phyloP scores from a whole-genome alignment of 2,888 invertebrate genomes.

The Ennomos erosarius region DNA sequence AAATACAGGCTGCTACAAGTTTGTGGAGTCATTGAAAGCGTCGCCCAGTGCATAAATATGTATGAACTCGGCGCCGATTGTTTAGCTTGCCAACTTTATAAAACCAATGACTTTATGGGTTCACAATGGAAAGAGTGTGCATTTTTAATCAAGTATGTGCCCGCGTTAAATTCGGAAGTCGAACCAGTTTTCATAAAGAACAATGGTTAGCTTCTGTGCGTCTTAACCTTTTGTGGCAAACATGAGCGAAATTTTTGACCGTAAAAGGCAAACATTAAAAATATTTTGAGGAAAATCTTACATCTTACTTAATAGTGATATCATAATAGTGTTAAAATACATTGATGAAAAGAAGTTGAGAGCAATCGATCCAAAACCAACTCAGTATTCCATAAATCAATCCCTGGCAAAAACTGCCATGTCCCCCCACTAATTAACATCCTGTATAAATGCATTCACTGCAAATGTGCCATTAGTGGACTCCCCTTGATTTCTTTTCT shows the following conservation, averaged over 20 bases:
- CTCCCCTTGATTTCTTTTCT: conserved; percentile 36
- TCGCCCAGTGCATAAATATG: conserved; percentile 67
- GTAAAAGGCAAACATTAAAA: too few relatives aligned
- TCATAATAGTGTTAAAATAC: too few relatives aligned
- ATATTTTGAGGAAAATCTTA: too few relatives aligned
- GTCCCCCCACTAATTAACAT: conserved; percentile 43
- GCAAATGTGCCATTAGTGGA: conserved; percentile 42
- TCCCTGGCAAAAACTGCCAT: conserved; percentile 35
- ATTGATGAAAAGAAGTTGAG: too few relatives aligned
- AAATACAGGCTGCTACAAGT: conserved; percentile 53
- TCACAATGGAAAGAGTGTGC: conserved; percentile 38
- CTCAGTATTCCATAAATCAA: conserved; percentile 34
- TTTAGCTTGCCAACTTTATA: conserved; percentile 52
- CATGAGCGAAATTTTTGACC: too few relatives aligned
- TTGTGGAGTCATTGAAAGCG: conserved; percentile 58
- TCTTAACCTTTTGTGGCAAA: conserved; percentile 7
- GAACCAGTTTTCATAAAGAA: conserved; percentile 22
- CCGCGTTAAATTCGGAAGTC: conserved; percentile 18
- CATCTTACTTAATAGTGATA: too few relatives aligned
- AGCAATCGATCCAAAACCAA: conserved; percentile 9
- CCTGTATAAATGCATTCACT: conserved; percentile 41
- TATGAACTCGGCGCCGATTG: conserved; percentile 56
- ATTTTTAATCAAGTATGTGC: conserved; percentile 32
- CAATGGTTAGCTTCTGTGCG: conserved; percentile 11
- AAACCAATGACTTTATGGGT: conserved; percentile 42